phyloP scores from a whole-genome alignment of 2,888 invertebrate genomes.

The Machimus rusticus region DNA sequence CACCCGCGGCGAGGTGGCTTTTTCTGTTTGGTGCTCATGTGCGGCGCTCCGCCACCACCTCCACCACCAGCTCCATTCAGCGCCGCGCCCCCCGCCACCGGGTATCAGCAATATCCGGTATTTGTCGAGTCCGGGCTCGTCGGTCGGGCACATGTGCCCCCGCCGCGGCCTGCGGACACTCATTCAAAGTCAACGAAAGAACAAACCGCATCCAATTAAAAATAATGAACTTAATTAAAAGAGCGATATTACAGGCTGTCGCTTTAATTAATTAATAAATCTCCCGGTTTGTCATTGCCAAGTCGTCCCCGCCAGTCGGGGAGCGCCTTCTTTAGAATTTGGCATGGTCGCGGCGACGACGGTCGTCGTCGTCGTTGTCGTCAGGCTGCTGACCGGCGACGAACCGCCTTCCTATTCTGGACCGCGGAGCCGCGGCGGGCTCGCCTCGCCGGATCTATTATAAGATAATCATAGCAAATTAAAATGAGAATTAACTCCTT shows the following conservation, averaged over 20 bases:
- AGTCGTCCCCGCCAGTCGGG: not conserved
- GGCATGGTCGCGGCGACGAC: not conserved
- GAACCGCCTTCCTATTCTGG: constrained; percentile 2
- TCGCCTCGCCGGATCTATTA: not conserved
- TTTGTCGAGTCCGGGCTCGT: not conserved
- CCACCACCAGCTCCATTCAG: not conserved
- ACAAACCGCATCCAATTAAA: constrained; percentile 54
- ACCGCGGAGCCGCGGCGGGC: not conserved
- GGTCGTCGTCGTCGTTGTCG: not conserved
- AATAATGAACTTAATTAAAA: constrained; percentile 54
- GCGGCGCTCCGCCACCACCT: not conserved
- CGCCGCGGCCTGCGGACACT: constrained; percentile 40
- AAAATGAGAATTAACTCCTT: constrained; percentile 23
- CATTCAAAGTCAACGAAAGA: constrained; percentile 52
- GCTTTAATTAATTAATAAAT: constrained; percentile 54
- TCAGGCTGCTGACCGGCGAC: not conserved
- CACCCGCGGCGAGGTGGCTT: constrained; percentile 35
- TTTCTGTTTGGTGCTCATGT: constrained; percentile 3
- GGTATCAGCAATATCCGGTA: constrained; percentile 24
- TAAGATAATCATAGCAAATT: constrained; percentile 31
- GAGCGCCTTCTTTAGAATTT: constrained; percentile 18
- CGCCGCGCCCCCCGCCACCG: not conserved
- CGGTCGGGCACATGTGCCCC: not conserved
- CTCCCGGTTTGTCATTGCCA: constrained; percentile 49
- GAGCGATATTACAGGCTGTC: constrained; percentile 53